These are phyloP conservation scores for Ichneumoninae sp. DNA, from an alignment of 2,888 invertebrate genomes.

Conservation along the genomic window DNA sequence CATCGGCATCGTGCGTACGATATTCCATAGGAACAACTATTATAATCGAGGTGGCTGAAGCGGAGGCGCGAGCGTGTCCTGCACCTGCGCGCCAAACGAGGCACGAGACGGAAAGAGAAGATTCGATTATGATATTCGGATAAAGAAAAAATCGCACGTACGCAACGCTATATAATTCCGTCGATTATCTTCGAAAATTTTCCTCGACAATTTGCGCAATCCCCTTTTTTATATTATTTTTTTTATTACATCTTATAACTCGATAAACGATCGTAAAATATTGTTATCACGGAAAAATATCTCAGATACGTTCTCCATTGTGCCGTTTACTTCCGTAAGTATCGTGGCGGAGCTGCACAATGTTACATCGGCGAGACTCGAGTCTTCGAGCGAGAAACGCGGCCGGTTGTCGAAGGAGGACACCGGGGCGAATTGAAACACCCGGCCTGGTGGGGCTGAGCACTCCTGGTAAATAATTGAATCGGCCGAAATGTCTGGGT, in stretches of 20 bases:
- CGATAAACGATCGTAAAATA: constrained; percentile 61
- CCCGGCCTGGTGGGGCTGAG: not conserved
- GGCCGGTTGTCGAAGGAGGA: constrained; percentile 16
- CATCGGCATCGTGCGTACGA: constrained; percentile 49
- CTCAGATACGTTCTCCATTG: constrained; percentile 45
- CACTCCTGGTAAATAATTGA: not conserved
- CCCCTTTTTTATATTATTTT: constrained; percentile 18
- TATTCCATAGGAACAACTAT: constrained; percentile 61
- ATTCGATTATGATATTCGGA: constrained; percentile 15
- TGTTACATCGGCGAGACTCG: constrained; percentile 31
- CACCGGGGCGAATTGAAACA: not conserved
- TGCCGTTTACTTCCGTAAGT: constrained; percentile 58
- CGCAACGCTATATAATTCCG: constrained; percentile 36
- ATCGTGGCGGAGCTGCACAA: constrained; percentile 4
- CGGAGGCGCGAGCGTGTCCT: constrained; percentile 61
- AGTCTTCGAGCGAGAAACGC: constrained; percentile 32
- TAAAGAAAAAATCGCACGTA: constrained; percentile 20
- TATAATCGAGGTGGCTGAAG: constrained; percentile 64
- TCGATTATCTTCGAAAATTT: constrained; percentile 48
- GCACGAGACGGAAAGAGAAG: constrained; percentile 23
- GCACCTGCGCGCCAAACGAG: constrained; percentile 61
- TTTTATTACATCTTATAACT: constrained; percentile 19
- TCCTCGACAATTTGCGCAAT: constrained; percentile 46
- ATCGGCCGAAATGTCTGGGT: too few species aligned
- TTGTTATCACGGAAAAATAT: constrained; percentile 51